phyloP scores from a whole-genome alignment of 2,113 vertebrate genomes.

The Lasiurus borealis region DNA sequence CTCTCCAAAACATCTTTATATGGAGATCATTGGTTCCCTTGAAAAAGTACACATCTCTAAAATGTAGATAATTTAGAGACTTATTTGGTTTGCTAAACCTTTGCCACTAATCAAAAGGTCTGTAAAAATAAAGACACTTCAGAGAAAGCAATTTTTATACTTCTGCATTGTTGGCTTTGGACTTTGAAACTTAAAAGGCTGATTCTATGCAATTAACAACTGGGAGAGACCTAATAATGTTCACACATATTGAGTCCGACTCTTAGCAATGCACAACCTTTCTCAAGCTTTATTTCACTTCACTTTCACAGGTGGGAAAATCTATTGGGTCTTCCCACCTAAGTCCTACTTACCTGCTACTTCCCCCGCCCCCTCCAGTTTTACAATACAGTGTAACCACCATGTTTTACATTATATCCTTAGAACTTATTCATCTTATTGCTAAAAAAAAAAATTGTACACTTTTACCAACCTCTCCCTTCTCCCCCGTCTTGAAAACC shows the following conservation, averaged over 20 bases:
- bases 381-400: background rate
- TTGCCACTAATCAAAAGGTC: conserved; percentile 4
- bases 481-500: background rate
- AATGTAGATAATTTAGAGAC: conserved; percentile 30
- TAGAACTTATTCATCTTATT: background rate
- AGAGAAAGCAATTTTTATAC: background rate
- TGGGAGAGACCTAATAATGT: background rate
- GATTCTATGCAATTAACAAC: background rate
- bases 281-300: background rate
- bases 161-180: background rate
- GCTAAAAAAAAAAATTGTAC: background rate
- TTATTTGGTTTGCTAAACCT: background rate
- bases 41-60: background rate
- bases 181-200: background rate
- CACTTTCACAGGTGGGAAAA: background rate
- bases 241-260: background rate
- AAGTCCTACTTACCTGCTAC: background rate
- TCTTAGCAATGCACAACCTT: background rate
- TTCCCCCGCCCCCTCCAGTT: background rate
- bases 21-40: conserved; percentile 5
- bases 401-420: background rate
- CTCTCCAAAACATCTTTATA: background rate
- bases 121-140: background rate
- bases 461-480: background rate
- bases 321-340: background rate